Evolutionary conservation across 2,113 vertebrate genomes (phyloP).

Genomic region (Machaerirhynchus nigripectus): DNA sequence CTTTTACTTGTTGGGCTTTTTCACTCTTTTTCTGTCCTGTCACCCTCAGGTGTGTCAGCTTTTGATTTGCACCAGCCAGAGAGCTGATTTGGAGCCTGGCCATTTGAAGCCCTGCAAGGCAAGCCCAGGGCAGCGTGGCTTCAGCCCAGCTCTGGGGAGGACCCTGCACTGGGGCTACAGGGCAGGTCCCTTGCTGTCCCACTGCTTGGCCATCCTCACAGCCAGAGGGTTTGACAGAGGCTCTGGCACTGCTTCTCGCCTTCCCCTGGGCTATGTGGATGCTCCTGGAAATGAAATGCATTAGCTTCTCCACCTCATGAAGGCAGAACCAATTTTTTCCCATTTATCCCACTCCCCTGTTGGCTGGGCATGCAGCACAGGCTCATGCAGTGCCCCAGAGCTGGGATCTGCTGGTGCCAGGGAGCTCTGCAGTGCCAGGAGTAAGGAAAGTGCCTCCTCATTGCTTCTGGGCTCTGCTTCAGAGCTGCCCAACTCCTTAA

Average conservation of each 20-base stretch:
- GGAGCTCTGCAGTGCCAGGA: background rate
- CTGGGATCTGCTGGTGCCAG: background rate
- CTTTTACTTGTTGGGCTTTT: background rate
- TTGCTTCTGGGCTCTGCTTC: background rate
- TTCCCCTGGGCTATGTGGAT: background rate
- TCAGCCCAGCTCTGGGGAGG: background rate
- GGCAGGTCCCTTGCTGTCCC: background rate
- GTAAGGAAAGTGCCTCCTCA: background rate
- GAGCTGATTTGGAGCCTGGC: background rate
- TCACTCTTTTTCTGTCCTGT: background rate
- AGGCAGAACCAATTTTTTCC: background rate
- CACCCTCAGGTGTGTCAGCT: background rate
- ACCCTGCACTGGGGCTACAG: no score
- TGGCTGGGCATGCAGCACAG: background rate
- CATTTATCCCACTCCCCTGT: accelerated
- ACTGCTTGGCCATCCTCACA: background rate
- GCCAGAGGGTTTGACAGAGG: background rate
- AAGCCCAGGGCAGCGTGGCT: background rate
- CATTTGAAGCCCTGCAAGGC: background rate
- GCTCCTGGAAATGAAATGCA: background rate
- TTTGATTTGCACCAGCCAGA: background rate
- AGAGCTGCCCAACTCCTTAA: background rate
- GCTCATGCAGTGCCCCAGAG: background rate
- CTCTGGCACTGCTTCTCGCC: background rate
- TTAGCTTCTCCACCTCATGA: background rate